Percentiles rank a stretch among this genome's conserved stretches.
Conservation (phyloP, 2,113 vertebrate species). For the Gallinago paraguaiae region DNA sequence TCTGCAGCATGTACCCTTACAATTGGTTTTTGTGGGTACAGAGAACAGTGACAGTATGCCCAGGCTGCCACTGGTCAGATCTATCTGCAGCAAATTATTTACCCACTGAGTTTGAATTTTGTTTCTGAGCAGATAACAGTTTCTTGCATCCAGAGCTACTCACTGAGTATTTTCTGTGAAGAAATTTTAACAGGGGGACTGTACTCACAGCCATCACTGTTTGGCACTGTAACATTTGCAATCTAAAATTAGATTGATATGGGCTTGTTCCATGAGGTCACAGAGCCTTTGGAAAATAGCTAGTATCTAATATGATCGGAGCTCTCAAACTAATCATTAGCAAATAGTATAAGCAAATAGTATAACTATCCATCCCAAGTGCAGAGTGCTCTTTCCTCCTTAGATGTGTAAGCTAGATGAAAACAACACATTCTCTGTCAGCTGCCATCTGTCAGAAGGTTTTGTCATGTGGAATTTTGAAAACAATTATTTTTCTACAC, state of each 20-base stretch:
- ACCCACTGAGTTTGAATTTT: neutral
- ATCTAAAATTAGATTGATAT: neutral
- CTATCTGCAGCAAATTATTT: conserved; percentile 15
- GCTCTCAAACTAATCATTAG: neutral
- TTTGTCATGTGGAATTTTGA: neutral
- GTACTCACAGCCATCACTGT: neutral
- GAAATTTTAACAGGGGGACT: neutral
- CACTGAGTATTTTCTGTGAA: neutral
- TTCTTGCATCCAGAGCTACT: neutral
- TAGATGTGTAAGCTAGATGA: neutral
- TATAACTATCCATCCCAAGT: neutral
- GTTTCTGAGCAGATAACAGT: neutral
- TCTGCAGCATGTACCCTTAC: neutral
- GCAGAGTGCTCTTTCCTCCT: neutral
- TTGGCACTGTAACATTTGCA: neutral
- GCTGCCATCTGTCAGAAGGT: neutral
- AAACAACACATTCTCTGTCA: neutral
- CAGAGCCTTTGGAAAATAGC: neutral
- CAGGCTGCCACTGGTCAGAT: neutral
- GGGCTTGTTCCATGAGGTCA: neutral
- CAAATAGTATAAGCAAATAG: neutral
- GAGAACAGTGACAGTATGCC: neutral
- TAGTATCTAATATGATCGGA: neutral
- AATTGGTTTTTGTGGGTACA: neutral
- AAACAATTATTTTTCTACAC: neutral